Evolutionary conservation across 1,140 invertebrate genomes (phyloP).

Genomic region (Danaus melanippus): DNA sequence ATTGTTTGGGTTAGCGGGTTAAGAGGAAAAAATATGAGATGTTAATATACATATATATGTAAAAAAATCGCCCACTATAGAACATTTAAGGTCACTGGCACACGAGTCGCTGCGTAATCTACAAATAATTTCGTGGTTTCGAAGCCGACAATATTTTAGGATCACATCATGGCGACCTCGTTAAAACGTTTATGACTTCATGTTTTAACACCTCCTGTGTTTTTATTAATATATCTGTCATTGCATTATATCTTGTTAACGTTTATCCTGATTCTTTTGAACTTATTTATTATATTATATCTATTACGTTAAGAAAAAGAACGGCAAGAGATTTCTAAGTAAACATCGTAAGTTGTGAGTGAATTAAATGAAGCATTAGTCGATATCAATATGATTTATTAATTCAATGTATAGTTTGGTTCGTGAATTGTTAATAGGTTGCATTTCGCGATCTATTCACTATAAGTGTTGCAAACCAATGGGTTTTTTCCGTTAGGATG

Average conservation of each 20-base stretch:
- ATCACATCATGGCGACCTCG: constrained; percentile 4
- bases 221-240: constrained; percentile 13
- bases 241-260: constrained; percentile 11
- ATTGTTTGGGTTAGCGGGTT: constrained; percentile 43
- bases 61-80: constrained; percentile 28
- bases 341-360: too few relatives aligned
- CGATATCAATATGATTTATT: too few relatives aligned
- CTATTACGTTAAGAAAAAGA: too few relatives aligned
- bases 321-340: too few relatives aligned
- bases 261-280: constrained; percentile 4
- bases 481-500: constrained; percentile 63
- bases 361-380: too few relatives aligned
- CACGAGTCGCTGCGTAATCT: constrained; percentile 8
- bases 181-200: constrained; percentile 2
- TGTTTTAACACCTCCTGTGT: constrained; percentile 9
- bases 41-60: constrained; percentile 3
- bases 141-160: background rate
- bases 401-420: background rate
- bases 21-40: constrained; percentile 42
- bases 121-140: too few relatives aligned
- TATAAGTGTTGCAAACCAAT: constrained; percentile 34
- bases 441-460: constrained; percentile 7
- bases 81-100: constrained; percentile 30
- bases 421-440: background rate
- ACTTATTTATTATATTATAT: constrained; percentile 1